Evolutionary conservation across 1,140 invertebrate species (phyloP).

Genomic region (Mactra quadrangularis): DNA sequence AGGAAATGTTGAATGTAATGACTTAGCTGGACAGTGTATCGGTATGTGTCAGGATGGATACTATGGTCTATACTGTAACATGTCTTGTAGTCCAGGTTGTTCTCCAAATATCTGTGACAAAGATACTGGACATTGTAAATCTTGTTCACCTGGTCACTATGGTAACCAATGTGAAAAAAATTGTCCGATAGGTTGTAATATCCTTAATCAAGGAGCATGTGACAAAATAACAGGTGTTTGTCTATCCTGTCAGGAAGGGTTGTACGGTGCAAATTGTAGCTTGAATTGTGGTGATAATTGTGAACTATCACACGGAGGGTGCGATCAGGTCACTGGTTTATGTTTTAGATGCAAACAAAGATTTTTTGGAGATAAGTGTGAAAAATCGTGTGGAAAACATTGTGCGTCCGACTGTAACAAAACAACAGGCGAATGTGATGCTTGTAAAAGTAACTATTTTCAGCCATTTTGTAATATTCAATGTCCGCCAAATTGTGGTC

Average conservation of each 20-base stretch:
- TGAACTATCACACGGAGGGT: background rate
- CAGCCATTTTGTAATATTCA: background rate
- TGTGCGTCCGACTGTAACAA: slow-evolving; percentile 23
- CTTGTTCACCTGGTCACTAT: slow-evolving; percentile 2
- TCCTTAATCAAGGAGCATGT: background rate
- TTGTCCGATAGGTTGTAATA: background rate
- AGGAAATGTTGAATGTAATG: slow-evolving; percentile 1
- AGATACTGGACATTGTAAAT: background rate
- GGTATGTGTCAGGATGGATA: slow-evolving; percentile 1
- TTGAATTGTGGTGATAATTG: background rate
- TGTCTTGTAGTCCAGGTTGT: slow-evolving; percentile 9
- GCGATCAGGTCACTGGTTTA: slow-evolving; percentile 7
- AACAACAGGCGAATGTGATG: slow-evolving; percentile 17
- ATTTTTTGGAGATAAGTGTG: slow-evolving; percentile 22
- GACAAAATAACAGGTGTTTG: slow-evolving; percentile 1
- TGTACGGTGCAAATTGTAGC: background rate
- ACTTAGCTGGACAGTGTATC: background rate
- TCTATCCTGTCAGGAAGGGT: background rate
- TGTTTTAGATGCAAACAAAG: slow-evolving; percentile 6
- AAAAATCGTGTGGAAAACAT: background rate
- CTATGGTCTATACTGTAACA: background rate
- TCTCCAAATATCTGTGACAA: slow-evolving; percentile 5
- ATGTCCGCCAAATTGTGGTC: slow-evolving; percentile 6
- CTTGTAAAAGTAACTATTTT: slow-evolving; percentile 25
- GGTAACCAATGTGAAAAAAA: slow-evolving; percentile 6